Percentiles rank a stretch among this genome's conserved stretches.
These are phyloP conservation scores for Drosophila kepulauana DNA, from an alignment of 1,140 invertebrate genomes.

Conservation along the genomic window DNA sequence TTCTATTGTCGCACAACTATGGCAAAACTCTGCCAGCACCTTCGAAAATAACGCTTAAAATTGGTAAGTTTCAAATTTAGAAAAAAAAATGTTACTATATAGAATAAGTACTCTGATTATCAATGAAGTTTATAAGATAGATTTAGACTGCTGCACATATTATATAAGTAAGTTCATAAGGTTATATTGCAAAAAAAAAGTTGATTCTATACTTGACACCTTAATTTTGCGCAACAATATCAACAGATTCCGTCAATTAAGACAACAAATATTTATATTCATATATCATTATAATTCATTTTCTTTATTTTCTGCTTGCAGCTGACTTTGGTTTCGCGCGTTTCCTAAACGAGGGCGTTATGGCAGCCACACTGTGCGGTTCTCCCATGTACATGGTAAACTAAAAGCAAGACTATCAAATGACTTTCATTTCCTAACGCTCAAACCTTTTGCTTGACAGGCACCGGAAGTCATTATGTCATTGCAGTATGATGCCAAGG, in stretches of 20 bases:
- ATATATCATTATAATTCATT: background rate
- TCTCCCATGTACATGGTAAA: slow-evolving; percentile 99
- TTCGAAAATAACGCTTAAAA: slow-evolving; percentile 97
- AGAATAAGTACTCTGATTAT: background rate
- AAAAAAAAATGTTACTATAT: background rate
- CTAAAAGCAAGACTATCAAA: background rate
- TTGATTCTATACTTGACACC: too few species aligned
- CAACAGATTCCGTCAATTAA: too few species aligned
- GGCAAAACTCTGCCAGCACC: slow-evolving; percentile 93
- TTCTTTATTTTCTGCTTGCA: slow-evolving; percentile 37
- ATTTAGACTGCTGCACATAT: too few species aligned
- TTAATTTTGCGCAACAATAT: too few species aligned
- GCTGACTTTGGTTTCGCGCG: slow-evolving; percentile 99
- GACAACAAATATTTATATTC: too few species aligned
- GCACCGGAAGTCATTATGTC: slow-evolving; percentile 99
- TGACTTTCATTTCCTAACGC: background rate
- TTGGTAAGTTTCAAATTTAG: slow-evolving; percentile 84
- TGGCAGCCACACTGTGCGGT: slow-evolving; percentile 99
- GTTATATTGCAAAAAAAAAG: too few species aligned
- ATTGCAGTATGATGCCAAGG: slow-evolving; percentile 99
- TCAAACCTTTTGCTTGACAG: slow-evolving; percentile 85
- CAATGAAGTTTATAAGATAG: too few species aligned
- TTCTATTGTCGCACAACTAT: slow-evolving; percentile 94
- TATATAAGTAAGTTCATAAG: too few species aligned
- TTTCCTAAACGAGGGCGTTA: slow-evolving; percentile 98